Percentiles rank a stretch among this genome's conserved stretches.
These are phyloP conservation scores for Clinocottus analis DNA, from an alignment of 2,113 vertebrate species.

Conservation along the genomic window DNA sequence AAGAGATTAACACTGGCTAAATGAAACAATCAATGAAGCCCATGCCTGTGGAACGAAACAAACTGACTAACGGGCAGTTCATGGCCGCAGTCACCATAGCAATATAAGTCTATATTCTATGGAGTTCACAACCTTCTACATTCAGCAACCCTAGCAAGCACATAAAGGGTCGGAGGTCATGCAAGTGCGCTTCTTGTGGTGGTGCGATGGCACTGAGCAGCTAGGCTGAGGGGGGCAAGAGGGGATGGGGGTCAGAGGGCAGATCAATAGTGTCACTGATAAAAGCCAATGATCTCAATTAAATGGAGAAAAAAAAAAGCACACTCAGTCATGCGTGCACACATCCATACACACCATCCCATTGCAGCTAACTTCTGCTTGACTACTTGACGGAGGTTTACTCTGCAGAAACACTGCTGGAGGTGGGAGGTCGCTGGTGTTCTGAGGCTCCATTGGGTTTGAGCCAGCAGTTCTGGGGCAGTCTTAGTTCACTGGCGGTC, in stretches of 20 bases:
- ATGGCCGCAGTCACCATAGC: slow-evolving; percentile 44
- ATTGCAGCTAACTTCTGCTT: slow-evolving; percentile 6
- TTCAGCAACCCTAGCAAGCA: slow-evolving; percentile 72
- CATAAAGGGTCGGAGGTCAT: slow-evolving; percentile 59
- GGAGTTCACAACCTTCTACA: slow-evolving; percentile 63
- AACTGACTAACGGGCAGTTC: slow-evolving; percentile 35
- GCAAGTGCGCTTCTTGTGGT: slow-evolving; percentile 43
- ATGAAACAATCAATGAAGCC: slow-evolving; percentile 41
- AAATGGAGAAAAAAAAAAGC: slow-evolving; percentile 13
- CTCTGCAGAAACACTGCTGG: slow-evolving; percentile 20
- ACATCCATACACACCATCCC: slow-evolving; percentile 2
- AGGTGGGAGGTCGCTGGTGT: slow-evolving; percentile 33
- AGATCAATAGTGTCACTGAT: slow-evolving; percentile 30
- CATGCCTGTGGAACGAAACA: slow-evolving; percentile 44
- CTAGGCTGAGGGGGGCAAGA: no score
- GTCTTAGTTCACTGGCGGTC: slow-evolving; percentile 42
- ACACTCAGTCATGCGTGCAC: background rate
- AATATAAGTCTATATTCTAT: slow-evolving; percentile 46
- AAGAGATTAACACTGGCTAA: slow-evolving; percentile 3
- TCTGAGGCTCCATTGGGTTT: slow-evolving; percentile 22
- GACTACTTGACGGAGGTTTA: slow-evolving; percentile 10
- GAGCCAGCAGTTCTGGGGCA: slow-evolving; percentile 36
- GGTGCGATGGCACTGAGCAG: slow-evolving; percentile 17
- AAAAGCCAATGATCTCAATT: slow-evolving; percentile 44
- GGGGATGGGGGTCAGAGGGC: slow-evolving; percentile 47